Evolutionary conservation across 2,113 vertebrate genomes (phyloP).

Genomic region (Hyperopisus bebe): DNA sequence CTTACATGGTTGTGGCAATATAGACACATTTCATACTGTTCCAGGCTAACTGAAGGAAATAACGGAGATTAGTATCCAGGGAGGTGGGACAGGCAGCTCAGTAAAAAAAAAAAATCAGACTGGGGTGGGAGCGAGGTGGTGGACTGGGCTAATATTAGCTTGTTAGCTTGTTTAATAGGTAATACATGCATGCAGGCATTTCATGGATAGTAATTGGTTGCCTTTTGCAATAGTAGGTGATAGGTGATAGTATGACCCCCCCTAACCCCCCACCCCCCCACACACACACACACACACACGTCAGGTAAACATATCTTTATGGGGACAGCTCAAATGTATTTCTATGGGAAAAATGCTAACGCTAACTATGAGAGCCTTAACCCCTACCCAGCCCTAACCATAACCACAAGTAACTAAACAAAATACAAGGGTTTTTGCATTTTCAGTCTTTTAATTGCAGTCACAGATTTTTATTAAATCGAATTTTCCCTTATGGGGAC

Average conservation of each 20-base stretch:
- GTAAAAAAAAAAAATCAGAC: background rate
- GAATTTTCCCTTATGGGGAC: no score
- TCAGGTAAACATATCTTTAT: no score
- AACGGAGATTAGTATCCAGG: background rate
- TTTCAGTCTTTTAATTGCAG: no score
- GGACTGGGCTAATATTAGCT: background rate
- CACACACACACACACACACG: no score
- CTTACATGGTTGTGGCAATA: constrained; percentile 32
- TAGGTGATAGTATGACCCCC: background rate
- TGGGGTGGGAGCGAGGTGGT: background rate
- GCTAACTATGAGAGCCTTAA: no score
- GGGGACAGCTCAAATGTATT: no score
- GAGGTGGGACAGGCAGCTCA: background rate
- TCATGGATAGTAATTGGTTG: background rate
- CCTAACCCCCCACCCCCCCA: no score
- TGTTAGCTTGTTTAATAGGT: background rate
- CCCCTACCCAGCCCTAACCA: no score
- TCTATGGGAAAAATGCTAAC: no score
- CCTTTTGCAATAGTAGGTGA: background rate
- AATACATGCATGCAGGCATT: background rate
- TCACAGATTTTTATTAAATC: no score
- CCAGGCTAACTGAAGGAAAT: background rate
- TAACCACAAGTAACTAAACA: no score
- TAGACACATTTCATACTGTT: constrained; percentile 33
- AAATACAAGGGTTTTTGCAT: no score